phyloP scores from a whole-genome alignment of 2,113 vertebrate genomes.

The Mugil cephalus region DNA sequence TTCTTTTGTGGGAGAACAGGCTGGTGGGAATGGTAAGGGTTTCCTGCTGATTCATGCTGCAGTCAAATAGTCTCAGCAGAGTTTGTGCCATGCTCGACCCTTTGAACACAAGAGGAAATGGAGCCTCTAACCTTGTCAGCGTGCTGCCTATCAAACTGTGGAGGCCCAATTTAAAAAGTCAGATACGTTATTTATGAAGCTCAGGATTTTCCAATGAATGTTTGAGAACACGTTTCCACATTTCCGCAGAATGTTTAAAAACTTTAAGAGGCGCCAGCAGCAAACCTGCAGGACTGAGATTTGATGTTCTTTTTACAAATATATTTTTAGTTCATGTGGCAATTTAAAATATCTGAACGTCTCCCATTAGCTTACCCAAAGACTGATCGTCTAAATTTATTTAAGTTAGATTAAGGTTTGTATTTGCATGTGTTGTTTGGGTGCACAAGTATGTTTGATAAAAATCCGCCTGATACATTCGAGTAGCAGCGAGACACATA shows the following conservation, averaged over 20 bases:
- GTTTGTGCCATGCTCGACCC: conserved; percentile 49
- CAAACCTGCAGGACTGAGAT: too few species aligned
- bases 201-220: conserved; percentile 6
- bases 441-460: conserved; percentile 37
- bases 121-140: conserved; percentile 57
- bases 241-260: conserved; percentile 1
- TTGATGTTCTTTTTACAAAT: too few species aligned
- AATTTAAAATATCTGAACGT: conserved; percentile 3
- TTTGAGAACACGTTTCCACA: neutral
- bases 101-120: conserved; percentile 59
- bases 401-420: neutral
- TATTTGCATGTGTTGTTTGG: conserved; percentile 6
- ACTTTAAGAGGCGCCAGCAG: too few species aligned
- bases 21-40: conserved; percentile 29
- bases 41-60: conserved; percentile 78
- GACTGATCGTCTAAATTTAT: neutral
- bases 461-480: conserved; percentile 42
- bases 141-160: conserved; percentile 49
- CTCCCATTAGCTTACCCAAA: neutral
- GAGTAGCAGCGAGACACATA: conserved; percentile 44
- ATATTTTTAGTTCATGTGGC: neutral
- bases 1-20: conserved; percentile 34
- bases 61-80: conserved; percentile 63
- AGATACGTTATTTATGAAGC: conserved; percentile 49
- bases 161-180: conserved; percentile 49